Evolutionary conservation across 1,140 invertebrate species (phyloP).

Genomic region (Callitettix versicolor): DNA sequence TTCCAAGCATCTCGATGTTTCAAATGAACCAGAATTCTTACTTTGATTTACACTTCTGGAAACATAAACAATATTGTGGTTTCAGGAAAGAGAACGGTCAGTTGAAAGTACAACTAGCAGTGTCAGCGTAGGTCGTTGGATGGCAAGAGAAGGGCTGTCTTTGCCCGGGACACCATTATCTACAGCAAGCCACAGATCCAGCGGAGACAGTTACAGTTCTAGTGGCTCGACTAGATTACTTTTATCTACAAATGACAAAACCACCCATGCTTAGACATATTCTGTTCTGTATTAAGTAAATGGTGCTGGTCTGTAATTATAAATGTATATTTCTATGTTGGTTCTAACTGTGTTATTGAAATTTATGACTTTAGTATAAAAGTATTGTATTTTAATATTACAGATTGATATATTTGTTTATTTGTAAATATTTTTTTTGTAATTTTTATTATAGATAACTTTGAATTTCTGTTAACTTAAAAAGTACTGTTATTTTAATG

Average conservation of each 20-base stretch:
- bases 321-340: too few species aligned
- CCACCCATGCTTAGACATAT: background rate
- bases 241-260: constrained; percentile 27
- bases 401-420: too few species aligned
- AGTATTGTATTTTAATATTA: too few species aligned
- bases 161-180: constrained; percentile 49
- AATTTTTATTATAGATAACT: too few species aligned
- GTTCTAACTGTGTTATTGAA: too few species aligned
- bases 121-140: constrained; percentile 7
- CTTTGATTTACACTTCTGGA: constrained; percentile 1
- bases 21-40: constrained; percentile 6
- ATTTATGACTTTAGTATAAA: too few species aligned
- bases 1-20: background rate
- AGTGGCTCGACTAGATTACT: constrained; percentile 56
- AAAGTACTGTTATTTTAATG: too few species aligned
- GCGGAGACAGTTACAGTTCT: constrained; percentile 61
- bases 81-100: background rate
- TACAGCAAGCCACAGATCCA: constrained; percentile 53
- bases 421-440: too few species aligned
- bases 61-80: background rate
- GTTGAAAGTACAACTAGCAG: background rate
- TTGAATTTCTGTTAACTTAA: too few species aligned
- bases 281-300: too few species aligned
- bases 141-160: constrained; percentile 17
- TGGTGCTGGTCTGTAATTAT: too few species aligned